Conservation (phyloP, 2,888 invertebrate genomes). For the Criorhina ranunculi region DNA sequence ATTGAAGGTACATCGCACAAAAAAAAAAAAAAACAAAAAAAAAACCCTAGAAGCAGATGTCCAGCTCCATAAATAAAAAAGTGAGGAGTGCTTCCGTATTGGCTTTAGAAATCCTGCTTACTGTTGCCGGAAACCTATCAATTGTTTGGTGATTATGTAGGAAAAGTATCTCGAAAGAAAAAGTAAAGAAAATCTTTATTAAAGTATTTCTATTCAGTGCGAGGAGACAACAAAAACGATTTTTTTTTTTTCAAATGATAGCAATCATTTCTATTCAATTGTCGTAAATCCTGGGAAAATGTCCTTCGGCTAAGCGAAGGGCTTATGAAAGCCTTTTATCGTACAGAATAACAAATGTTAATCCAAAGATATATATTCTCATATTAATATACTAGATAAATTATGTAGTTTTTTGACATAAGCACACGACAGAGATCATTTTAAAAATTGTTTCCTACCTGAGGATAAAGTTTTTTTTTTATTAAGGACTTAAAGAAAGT, state of each 20-base stretch:
- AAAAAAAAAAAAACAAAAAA: not conserved
- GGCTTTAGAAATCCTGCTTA: constrained; percentile 29
- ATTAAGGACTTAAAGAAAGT: no score
- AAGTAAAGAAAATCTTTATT: constrained; percentile 4
- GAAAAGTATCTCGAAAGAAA: constrained; percentile 32
- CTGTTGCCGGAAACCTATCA: constrained; percentile 63
- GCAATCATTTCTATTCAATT: constrained; percentile 63
- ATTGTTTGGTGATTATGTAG: constrained; percentile 62
- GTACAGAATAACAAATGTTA: constrained; percentile 34
- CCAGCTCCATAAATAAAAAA: constrained; percentile 68
- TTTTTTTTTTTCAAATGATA: constrained; percentile 19
- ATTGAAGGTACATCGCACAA: constrained; percentile 13
- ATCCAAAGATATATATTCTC: constrained; percentile 2
- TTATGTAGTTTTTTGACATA: constrained; percentile 7
- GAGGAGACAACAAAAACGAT: not conserved
- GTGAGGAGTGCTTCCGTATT: constrained; percentile 47
- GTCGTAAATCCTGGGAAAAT: constrained; percentile 41
- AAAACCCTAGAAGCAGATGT: constrained; percentile 52
- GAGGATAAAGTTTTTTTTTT: no score
- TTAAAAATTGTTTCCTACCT: no score
- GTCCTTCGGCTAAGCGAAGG: constrained; percentile 13
- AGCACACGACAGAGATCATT: not conserved
- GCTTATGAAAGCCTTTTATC: constrained; percentile 36
- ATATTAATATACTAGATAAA: constrained; percentile 21
- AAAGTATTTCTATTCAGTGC: constrained; percentile 24